A percentile compares a stretch with the other conserved stretches of the same genome.
Evolutionary conservation across 1,140 invertebrate species (phyloP).

Genomic region (Battus philenor): DNA sequence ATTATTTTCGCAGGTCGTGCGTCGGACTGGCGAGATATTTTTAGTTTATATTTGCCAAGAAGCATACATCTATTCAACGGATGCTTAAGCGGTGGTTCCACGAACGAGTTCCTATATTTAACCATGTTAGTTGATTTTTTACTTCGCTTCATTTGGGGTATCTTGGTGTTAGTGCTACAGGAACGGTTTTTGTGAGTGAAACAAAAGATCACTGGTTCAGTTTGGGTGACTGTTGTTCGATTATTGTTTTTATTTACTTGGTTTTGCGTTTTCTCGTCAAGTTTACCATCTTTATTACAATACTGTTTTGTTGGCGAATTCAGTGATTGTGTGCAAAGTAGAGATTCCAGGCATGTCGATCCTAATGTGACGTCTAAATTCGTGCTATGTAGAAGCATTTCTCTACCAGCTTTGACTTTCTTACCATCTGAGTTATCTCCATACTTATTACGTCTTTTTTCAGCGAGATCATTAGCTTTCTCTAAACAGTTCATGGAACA

Average conservation of each 20-base stretch:
- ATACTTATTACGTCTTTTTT: neutral
- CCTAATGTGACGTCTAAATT: conserved; percentile 27
- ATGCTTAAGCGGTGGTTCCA: conserved; percentile 40
- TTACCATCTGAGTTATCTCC: conserved; percentile 20
- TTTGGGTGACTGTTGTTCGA: neutral
- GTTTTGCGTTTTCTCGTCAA: conserved; percentile 2
- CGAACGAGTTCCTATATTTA: conserved; percentile 47
- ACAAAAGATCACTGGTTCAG: conserved; percentile 22
- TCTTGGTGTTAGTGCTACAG: neutral
- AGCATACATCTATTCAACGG: conserved; percentile 44
- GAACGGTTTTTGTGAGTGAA: conserved; percentile 20
- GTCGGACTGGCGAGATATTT: conserved; percentile 8
- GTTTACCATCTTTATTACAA: too few relatives aligned
- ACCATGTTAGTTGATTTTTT: conserved; percentile 58
- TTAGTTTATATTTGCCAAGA: conserved; percentile 31
- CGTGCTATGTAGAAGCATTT: conserved; percentile 36
- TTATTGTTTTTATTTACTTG: neutral
- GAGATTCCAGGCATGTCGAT: conserved; percentile 18
- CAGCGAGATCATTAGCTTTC: neutral
- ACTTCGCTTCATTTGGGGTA: conserved; percentile 39
- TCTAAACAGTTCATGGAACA: conserved; percentile 32
- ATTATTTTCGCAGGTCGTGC: neutral
- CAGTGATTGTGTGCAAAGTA: conserved; percentile 27
- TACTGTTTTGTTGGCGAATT: conserved; percentile 15
- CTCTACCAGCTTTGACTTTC: conserved; percentile 23